Evolutionary conservation across 2,888 invertebrate species (phyloP), one percentile per base, ranked within the genome.

Genomic region (Eupithecia abbreviata): DNA sequence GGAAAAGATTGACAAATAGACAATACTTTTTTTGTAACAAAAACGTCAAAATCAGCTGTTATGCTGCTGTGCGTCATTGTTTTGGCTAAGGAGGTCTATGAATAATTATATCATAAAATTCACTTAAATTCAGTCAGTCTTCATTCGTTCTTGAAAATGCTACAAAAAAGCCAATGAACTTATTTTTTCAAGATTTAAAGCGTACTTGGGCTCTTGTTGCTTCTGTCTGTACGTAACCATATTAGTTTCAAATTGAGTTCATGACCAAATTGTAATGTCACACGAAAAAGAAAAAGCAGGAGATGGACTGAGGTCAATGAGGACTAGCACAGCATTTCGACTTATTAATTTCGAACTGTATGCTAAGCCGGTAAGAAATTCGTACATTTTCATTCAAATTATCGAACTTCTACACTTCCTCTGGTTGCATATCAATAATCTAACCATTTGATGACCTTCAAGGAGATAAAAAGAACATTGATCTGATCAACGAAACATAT

Each of bases 301-400:
- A 49, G 97, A 98, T 86, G 98, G 98, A 3, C 93, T 98, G 73
- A 94, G 97, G 79, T 97, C 97, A 2, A 90, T 98, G 80, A 95
- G 93, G 90, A 97, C 97, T 18, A 97, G 97, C 4, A 96, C 95
- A 83, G 95, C 97, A 49, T 99, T 99, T 89, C 96, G 97, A 86
- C 96, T 97, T 47, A 94, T 98, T 0, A 99, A 99, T 93, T 98
- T 97, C 92, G 98, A 99, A 92, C 94, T 99, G 2, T 99, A 98
- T 90, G 96, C 97, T 0, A 98, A 97, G 92, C 98, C 98, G 79
- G 98, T 98, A 96, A 96, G 97, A 93, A 51, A 15, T 62, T 51
- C 85, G 81, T 82, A 58, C 10, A 18, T 58, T 58, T 47, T 55
- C 12, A 62, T 62, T 30, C 3, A 58, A 18, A 41, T 41, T 65